Evolutionary conservation across 1,140 invertebrate genomes (phyloP), one percentile per base, ranked within the genome.

Genomic region (Spodoptera frugiperda): DNA sequence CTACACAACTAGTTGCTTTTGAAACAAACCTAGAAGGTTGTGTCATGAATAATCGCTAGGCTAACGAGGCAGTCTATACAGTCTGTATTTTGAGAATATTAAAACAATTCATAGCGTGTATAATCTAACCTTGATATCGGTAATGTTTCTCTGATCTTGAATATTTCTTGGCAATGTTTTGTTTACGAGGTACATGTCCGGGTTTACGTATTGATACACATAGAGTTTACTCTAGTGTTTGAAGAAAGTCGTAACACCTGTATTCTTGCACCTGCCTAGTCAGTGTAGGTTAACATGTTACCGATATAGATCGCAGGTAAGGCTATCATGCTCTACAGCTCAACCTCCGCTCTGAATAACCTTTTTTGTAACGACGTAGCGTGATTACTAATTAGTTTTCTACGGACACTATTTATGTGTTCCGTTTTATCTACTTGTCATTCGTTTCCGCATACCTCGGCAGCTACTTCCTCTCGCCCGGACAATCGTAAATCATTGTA

Each of bases 211-310:
- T 80, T 63, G 78, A 73, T 84, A 81, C 65, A 54, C 79, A 80
- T 78, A 80, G 53, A 71, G 72, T 82, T 88, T 89, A 90, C 89
- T 91, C 90, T 89, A 87, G 90, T 82, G 63, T 82, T 49, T 71
- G 73, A 84, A 83, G 82, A 90, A 90, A 89, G 89, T 87, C 74
- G n/a, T 78, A 75, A 77, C 77, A 81, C 76, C 63, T 72, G 74
- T 44, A 59, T 48, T 33, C 68, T 55, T 67, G 61, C 81, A 81
- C 80, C 77, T 81, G 78, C 73, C 33, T 44, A 61, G 33, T 76
- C 71, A 57, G 80, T 85, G 81, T 86, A 88, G 83, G 86, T 88
- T 82, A 88, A 87, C 87, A 25, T 77, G 85, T 87, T 83, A 83
- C 83, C 65, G 75, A 84, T 86, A 84, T 87, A 87, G 81, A 77